Conservation (phyloP, 2,888 invertebrate species). For the Melipona beecheii region DNA sequence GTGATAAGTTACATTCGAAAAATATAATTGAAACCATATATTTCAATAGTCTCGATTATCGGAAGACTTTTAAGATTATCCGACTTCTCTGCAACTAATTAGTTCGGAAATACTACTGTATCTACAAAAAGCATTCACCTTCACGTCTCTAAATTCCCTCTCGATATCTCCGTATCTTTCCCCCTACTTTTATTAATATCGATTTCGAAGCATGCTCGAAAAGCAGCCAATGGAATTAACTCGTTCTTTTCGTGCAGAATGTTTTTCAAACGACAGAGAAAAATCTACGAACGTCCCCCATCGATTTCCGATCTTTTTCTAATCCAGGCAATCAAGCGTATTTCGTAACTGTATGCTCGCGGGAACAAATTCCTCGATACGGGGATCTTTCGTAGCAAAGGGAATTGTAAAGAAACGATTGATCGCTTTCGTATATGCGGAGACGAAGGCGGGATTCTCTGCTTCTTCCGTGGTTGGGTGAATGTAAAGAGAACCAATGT, state of each 20-base stretch:
- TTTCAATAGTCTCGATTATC: no score
- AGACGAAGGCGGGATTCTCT: slow-evolving; percentile 23
- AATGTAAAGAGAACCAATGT: slow-evolving; percentile 25
- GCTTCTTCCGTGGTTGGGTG: slow-evolving; percentile 12
- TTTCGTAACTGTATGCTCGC: background rate
- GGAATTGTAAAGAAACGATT: slow-evolving; percentile 21
- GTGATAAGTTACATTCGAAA: no score
- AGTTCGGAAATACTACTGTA: no score
- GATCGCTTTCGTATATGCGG: slow-evolving; percentile 31
- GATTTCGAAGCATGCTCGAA: background rate
- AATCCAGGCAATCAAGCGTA: background rate
- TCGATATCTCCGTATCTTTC: background rate
- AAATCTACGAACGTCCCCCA: background rate
- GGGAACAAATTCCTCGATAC: slow-evolving; percentile 1
- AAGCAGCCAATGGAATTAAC: background rate
- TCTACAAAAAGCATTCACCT: no score
- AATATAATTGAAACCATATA: no score
- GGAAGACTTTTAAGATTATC: no score
- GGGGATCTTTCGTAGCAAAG: slow-evolving; percentile 10
- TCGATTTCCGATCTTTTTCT: background rate
- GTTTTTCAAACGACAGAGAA: no score
- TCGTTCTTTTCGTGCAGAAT: background rate
- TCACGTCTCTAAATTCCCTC: no score
- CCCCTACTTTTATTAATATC: background rate
- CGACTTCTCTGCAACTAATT: no score